Evolutionary conservation across 2,113 vertebrate species (phyloP), one percentile per base, ranked within the genome.

Genomic region (Oreotrochilus melanogaster): DNA sequence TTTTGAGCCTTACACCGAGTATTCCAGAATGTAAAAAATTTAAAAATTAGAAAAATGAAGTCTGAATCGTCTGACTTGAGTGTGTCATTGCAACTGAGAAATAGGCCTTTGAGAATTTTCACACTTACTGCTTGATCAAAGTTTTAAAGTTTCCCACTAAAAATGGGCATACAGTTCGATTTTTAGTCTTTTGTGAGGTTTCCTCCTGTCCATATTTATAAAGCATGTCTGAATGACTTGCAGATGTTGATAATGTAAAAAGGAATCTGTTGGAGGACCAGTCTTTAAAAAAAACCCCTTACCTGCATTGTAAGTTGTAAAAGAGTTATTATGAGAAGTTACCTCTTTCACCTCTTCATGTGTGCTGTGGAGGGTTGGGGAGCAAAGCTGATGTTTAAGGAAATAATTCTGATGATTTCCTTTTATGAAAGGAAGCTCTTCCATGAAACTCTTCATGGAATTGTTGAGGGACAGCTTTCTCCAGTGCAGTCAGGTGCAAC

Each of bases 51-150:
- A 92, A 94, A 88, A 86, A 51, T 69, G 18, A 95, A 75, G 91
- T 81, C 73, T 61, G 45, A 75, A 66, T 79, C 71, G 57, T 88
- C 58, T 76, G 66, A 95, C 65, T 94, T 89, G 92, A 94, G 93
- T 89, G 94, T 78, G 50, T 74, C 95, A 61, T 80, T 95, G 65
- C 53, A 94, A 65, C 50, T 94, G 89, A 96, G 47, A 92, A 97
- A 74, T 78, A 95, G 37, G 58, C 95, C 91, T 95, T 93, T 91
- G 56, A 95, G 89, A 93, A 85, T 45, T 81, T 97, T 96, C 67
- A 45, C 91, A 93, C 94, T 18, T 73, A 61, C 70, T 92, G 18
- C 82, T 96, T 96, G 85, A 94, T 96, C 64, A 78, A 95, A 73
- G 25, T 92, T 47, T 93, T 92, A 17, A 92, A 95, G 86, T 97